Percentiles rank a stretch among this genome's conserved stretches.
phyloP scores from a whole-genome alignment of 2,113 vertebrate genomes.

The Chloropsis hardwickii region DNA sequence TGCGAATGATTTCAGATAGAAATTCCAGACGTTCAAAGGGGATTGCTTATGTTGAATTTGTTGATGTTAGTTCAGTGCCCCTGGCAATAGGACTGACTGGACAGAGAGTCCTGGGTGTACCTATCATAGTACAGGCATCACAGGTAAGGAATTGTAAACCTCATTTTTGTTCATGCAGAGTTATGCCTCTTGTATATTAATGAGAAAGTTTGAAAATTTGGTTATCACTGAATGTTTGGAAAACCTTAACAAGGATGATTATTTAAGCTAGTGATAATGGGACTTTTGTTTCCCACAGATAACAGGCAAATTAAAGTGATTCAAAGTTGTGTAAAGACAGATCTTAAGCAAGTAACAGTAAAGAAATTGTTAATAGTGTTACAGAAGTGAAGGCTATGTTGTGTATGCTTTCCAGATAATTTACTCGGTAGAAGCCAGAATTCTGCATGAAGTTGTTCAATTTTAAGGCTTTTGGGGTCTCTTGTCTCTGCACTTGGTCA shows the following conservation, averaged over 20 bases:
- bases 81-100: conserved; percentile 95
- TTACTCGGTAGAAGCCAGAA: not conserved
- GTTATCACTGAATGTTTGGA: not conserved
- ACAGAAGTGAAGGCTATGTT: not conserved
- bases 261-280: not conserved
- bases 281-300: not conserved
- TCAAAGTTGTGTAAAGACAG: not conserved
- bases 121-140: conserved; percentile 96
- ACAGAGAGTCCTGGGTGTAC: conserved; percentile 93
- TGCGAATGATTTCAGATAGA: conserved; percentile 96
- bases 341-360: not conserved
- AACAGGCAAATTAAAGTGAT: not conserved
- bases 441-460: not conserved
- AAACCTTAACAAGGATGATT: not conserved
- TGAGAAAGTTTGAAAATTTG: not conserved
- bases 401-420: not conserved
- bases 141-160: conserved; percentile 76
- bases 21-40: conserved; percentile 97
- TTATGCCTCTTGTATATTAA: not conserved
- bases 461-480: not conserved
- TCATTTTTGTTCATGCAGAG: not conserved
- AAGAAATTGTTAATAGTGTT: not conserved
- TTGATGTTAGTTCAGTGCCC: conserved; percentile 93
- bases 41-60: conserved; percentile 96
- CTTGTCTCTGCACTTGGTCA: not conserved